These are phyloP conservation scores for Amphiprion percula DNA, from an alignment of 2,113 vertebrate species.

Conservation along the genomic window DNA sequence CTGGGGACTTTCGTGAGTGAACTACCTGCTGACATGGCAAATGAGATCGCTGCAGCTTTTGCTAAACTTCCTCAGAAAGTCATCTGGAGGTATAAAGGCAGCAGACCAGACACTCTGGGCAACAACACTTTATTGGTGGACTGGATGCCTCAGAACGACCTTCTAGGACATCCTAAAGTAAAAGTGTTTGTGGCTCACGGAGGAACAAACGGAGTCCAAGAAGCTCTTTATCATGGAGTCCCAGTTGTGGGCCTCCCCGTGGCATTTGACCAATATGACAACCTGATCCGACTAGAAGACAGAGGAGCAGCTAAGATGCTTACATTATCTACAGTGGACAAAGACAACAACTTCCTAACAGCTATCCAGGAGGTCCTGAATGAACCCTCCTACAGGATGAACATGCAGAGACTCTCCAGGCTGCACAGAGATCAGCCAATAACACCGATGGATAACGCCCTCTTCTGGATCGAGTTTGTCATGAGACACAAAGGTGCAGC, in stretches of 20 bases:
- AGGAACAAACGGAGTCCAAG: conserved; percentile 82
- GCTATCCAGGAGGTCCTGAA: conserved; percentile 76
- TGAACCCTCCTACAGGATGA: conserved; percentile 77
- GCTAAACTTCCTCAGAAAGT: conserved; percentile 82
- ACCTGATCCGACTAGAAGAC: conserved; percentile 72
- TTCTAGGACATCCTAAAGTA: conserved; percentile 79
- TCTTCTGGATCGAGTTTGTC: conserved; percentile 86
- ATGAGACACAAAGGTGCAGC: conserved; percentile 83
- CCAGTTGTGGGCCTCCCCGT: conserved; percentile 76
- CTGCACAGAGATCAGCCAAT: conserved; percentile 80
- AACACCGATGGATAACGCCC: conserved; percentile 74
- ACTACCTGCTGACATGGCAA: conserved; percentile 64
- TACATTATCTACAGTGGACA: conserved; percentile 43
- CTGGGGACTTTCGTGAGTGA: conserved; percentile 73
- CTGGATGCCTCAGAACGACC: conserved; percentile 84
- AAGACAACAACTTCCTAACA: conserved; percentile 61
- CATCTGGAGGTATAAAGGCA: conserved; percentile 77
- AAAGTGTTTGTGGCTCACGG: conserved; percentile 81
- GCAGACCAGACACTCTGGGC: conserved; percentile 65
- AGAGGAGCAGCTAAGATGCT: conserved; percentile 76
- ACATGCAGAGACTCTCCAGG: conserved; percentile 82
- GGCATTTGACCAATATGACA: conserved; percentile 61
- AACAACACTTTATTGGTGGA: conserved; percentile 79
- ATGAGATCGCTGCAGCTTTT: conserved; percentile 75
- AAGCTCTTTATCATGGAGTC: conserved; percentile 80